A percentile compares a stretch with the other conserved stretches of the same genome.
These are phyloP conservation scores for Eupeodes luniger DNA, from an alignment of 2,888 invertebrate genomes.

Conservation along the genomic window DNA sequence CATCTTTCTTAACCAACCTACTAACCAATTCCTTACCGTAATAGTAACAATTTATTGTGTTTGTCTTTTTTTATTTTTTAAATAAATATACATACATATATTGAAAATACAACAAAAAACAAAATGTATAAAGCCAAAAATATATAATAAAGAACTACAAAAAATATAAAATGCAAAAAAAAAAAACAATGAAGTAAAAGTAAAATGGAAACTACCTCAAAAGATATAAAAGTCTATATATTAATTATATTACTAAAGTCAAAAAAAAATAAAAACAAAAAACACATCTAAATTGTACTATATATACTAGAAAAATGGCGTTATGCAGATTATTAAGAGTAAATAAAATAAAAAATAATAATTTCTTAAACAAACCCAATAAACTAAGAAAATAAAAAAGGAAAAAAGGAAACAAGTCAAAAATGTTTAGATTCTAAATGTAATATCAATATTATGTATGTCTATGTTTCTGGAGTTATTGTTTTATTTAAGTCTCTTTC, in stretches of 20 bases:
- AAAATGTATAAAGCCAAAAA: slow-evolving; percentile 75
- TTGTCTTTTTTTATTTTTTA: slow-evolving; percentile 39
- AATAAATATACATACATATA: slow-evolving; percentile 55
- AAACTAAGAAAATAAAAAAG: slow-evolving; percentile 52
- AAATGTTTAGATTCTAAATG: slow-evolving; percentile 48
- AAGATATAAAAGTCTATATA: slow-evolving; percentile 72
- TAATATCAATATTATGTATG: slow-evolving; percentile 58
- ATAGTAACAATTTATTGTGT: slow-evolving; percentile 53
- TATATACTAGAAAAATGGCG: slow-evolving; percentile 71
- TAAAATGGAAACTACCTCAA: slow-evolving; percentile 75
- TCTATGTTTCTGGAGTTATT: slow-evolving; percentile 67
- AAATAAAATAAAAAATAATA: slow-evolving; percentile 49
- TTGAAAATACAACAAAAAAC: slow-evolving; percentile 66
- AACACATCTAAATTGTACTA: slow-evolving; percentile 71
- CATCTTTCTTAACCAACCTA: slow-evolving; percentile 65
- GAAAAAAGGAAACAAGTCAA: slow-evolving; percentile 25
- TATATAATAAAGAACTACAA: slow-evolving; percentile 69
- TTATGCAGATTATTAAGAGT: slow-evolving; percentile 65
- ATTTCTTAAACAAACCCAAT: slow-evolving; percentile 68
- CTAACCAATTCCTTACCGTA: slow-evolving; percentile 72
- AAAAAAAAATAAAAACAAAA: slow-evolving; percentile 36
- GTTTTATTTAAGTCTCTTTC: slow-evolving; percentile 54
- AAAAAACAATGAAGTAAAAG: slow-evolving; percentile 74
- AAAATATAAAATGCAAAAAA: slow-evolving; percentile 56
- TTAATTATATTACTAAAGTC: slow-evolving; percentile 60